phyloP scores from a whole-genome alignment of 2,888 invertebrate genomes.

The Tinea semifulvella region DNA sequence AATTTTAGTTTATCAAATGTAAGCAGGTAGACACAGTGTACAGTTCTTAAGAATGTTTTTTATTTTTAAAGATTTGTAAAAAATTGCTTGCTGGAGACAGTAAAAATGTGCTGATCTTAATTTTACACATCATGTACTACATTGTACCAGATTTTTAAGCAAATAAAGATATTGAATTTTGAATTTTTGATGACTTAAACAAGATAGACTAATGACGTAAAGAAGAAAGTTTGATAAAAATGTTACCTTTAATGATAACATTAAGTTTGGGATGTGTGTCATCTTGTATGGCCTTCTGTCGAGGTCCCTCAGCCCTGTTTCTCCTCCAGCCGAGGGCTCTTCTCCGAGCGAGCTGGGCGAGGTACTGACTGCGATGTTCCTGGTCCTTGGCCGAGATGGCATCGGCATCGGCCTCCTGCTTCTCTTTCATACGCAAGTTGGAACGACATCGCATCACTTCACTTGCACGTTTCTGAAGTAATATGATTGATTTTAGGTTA shows the following conservation, averaged over 20 bases:
- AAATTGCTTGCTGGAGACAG: too few species aligned
- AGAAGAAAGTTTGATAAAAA: too few species aligned
- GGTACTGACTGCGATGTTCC: constrained; percentile 72
- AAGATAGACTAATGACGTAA: too few species aligned
- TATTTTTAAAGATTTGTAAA: too few species aligned
- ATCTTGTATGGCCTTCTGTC: constrained; percentile 53
- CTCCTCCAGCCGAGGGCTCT: constrained; percentile 69
- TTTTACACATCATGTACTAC: too few species aligned
- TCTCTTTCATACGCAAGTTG: constrained; percentile 66
- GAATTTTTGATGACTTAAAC: too few species aligned
- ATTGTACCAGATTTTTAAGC: too few species aligned
- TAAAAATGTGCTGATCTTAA: too few species aligned
- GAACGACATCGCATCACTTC: constrained; percentile 74
- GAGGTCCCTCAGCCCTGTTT: constrained; percentile 63
- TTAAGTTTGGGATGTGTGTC: constrained; percentile 66
- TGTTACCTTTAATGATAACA: constrained; percentile 71
- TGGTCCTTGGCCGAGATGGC: constrained; percentile 73
- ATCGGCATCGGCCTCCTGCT: constrained; percentile 68
- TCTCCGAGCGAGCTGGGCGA: constrained; percentile 66
- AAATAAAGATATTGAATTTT: too few species aligned
- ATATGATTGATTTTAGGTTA: neutral
- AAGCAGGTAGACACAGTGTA: too few species aligned
- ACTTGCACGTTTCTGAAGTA: constrained; percentile 69
- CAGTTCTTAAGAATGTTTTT: too few species aligned
- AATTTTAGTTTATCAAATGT: too few species aligned